phyloP scores from a whole-genome alignment of 64 coral and sea anemone genomes.

The Stichodactyla mertensii region DNA sequence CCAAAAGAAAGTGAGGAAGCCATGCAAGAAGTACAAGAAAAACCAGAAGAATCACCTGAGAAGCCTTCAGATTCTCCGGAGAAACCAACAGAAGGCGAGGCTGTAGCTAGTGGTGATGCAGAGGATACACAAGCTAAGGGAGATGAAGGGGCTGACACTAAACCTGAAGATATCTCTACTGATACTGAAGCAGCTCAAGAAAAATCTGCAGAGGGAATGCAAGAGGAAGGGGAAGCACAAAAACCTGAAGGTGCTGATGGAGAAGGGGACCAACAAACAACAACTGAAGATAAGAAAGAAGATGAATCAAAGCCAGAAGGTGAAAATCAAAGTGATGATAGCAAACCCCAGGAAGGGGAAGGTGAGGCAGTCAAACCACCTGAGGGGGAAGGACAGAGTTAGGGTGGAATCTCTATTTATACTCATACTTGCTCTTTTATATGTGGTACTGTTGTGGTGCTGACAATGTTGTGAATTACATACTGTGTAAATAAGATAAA shows the following conservation, averaged over 20 bases:
- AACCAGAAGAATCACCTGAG: background rate
- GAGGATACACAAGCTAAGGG: background rate
- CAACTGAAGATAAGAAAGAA: conserved; percentile 13
- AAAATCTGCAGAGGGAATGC: background rate
- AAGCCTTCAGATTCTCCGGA: background rate
- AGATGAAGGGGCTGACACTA: background rate
- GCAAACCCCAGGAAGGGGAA: conserved; percentile 26
- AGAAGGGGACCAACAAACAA: conserved; percentile 6
- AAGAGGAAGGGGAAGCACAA: conserved; percentile 11
- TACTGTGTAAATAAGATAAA: background rate
- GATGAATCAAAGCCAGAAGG: conserved; percentile 26
- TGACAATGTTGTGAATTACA: background rate
- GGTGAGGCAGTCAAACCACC: conserved; percentile 11
- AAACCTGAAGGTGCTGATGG: conserved; percentile 10
- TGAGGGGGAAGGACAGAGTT: conserved; percentile 32
- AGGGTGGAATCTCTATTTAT: background rate
- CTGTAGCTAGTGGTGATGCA: background rate
- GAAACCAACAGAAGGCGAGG: conserved; percentile 1
- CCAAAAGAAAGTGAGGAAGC: conserved; percentile 13
- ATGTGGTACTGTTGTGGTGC: background rate
- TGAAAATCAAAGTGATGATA: conserved; percentile 11
- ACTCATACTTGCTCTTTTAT: background rate
- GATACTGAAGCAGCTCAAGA: conserved; percentile 5
- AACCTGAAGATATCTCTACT: background rate
- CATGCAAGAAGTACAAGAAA: background rate